These are phyloP conservation scores for Seira ritae DNA, from an alignment of 2,888 invertebrate species.

Conservation along the genomic window DNA sequence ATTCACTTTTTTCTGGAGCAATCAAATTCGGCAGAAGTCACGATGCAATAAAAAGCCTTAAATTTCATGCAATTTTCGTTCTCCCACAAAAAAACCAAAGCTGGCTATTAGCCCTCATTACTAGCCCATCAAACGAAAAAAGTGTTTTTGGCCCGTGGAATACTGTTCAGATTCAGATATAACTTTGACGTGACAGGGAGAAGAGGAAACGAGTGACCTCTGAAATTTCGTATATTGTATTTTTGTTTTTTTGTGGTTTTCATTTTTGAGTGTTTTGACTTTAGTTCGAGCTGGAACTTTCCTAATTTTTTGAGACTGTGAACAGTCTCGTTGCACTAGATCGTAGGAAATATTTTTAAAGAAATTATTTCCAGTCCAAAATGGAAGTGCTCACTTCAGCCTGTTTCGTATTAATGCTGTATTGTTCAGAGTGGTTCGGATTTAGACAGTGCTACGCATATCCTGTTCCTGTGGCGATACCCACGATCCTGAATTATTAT, in stretches of 20 bases:
- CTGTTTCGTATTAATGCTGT: conserved; percentile 28
- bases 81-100: background rate
- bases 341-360: background rate
- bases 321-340: background rate
- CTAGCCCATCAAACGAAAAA: no score
- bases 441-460: conserved; percentile 42
- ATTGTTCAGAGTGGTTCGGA: conserved; percentile 42
- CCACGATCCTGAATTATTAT: conserved; percentile 35
- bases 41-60: no score
- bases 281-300: conserved; percentile 12
- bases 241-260: no score
- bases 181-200: no score
- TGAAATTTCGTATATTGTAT: background rate
- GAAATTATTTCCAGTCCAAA: background rate
- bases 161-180: no score
- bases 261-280: no score
- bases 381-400: conserved; percentile 41
- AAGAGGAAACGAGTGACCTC: background rate
- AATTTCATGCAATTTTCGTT: background rate
- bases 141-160: no score
- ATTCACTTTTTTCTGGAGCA: no score
- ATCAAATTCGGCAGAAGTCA: no score
- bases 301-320: background rate
- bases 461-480: conserved; percentile 31
- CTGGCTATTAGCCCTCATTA: background rate